phyloP scores from a whole-genome alignment of 2,797 vertebrate species.

The Tenualosa ilisha region DNA sequence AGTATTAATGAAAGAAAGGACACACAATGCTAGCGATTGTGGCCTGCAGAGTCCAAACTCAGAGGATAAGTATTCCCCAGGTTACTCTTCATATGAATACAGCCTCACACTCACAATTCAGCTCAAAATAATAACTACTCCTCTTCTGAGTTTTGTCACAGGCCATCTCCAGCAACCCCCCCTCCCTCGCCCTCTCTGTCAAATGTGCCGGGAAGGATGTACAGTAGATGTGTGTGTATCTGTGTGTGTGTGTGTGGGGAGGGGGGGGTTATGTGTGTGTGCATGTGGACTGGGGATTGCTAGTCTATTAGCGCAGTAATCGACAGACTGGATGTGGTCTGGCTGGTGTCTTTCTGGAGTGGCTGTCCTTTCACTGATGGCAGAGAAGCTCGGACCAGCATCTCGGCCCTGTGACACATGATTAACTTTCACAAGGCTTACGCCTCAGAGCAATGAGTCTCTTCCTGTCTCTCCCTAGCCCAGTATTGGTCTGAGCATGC shows the following conservation, averaged over 20 bases:
- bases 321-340: neutral
- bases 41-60: neutral
- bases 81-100: neutral
- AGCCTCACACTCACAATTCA: neutral
- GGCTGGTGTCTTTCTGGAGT: neutral
- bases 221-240: neutral
- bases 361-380: neutral
- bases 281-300: neutral
- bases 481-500: no score
- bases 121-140: neutral
- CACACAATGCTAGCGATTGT: no score
- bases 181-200: neutral
- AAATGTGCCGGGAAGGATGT: neutral
- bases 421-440: constrained; percentile 9
- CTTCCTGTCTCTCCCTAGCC: neutral
- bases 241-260: neutral
- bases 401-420: neutral
- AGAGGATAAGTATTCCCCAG: neutral
- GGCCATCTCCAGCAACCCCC: neutral
- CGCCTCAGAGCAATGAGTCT: neutral
- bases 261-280: neutral
- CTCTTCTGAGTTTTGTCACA: neutral
- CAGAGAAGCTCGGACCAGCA: neutral
- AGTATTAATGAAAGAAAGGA: no score
- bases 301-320: neutral